A percentile compares a stretch with the other conserved stretches of the same genome.
phyloP scores from a whole-genome alignment of 2,888 invertebrate genomes.

The Dicycla oo region DNA sequence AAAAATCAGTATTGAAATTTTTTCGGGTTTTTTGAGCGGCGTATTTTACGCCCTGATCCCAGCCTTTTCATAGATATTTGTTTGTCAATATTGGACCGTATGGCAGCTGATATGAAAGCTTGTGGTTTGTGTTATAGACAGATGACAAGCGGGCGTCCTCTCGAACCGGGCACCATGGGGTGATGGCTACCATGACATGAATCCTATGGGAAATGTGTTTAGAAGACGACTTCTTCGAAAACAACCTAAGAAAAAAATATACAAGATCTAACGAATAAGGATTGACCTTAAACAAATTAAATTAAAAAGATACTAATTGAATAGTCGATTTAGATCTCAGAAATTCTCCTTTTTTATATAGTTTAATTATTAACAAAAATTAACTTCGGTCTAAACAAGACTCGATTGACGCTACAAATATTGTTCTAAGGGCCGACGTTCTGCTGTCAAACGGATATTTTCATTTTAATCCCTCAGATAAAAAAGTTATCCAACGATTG shows the following conservation, averaged over 20 bases:
- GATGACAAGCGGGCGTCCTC: slow-evolving; percentile 61
- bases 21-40: slow-evolving; percentile 14
- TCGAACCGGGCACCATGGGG: slow-evolving; percentile 29
- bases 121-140: slow-evolving; percentile 78
- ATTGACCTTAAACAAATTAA: background rate
- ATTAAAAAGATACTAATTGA: background rate
- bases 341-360: background rate
- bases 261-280: background rate
- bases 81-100: slow-evolving; percentile 89
- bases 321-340: background rate
- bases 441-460: too few species aligned
- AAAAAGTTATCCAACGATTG: too few species aligned
- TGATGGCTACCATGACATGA: slow-evolving; percentile 46
- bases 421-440: background rate
- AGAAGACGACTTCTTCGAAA: slow-evolving; percentile 18
- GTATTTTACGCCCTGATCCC: slow-evolving; percentile 21
- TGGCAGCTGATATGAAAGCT: slow-evolving; percentile 84
- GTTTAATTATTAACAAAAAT: background rate
- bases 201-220: slow-evolving; percentile 48
- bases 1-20: background rate
- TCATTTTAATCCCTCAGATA: too few species aligned
- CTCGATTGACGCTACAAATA: background rate
- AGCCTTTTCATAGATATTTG: slow-evolving; percentile 67
- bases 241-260: background rate
- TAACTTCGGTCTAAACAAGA: background rate